These are phyloP conservation scores for Napeogenes sylphis DNA, from an alignment of 2,888 invertebrate genomes.

Conservation along the genomic window DNA sequence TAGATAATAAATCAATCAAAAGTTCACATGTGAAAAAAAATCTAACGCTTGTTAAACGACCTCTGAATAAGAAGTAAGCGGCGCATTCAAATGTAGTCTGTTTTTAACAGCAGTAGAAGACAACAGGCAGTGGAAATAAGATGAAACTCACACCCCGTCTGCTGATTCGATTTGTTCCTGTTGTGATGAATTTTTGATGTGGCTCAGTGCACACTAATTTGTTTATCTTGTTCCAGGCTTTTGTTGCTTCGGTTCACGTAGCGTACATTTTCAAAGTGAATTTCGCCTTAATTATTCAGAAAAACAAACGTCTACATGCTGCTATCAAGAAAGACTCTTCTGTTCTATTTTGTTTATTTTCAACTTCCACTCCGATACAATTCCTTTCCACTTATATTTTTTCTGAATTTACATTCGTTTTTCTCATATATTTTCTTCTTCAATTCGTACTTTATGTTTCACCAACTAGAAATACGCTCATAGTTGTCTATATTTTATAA, in stretches of 20 bases:
- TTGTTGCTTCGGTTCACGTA: conserved; percentile 53
- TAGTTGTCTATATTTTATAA: too few relatives aligned
- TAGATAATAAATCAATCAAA: too few relatives aligned
- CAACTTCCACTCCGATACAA: not conserved
- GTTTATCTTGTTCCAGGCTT: conserved; percentile 68
- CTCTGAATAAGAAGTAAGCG: conserved; percentile 30
- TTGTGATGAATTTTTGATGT: conserved; percentile 76
- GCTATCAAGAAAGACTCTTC: conserved; percentile 26
- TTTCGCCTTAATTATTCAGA: conserved; percentile 50
- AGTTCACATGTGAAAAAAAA: not conserved
- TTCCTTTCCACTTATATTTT: too few relatives aligned
- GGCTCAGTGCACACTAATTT: conserved; percentile 76
- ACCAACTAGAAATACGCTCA: too few relatives aligned
- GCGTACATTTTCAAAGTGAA: conserved; percentile 43
- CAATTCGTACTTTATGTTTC: too few relatives aligned
- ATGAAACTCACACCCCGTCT: conserved; percentile 55
- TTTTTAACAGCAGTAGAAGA: conserved; percentile 51
- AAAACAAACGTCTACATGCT: conserved; percentile 37
- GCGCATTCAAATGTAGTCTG: conserved; percentile 40
- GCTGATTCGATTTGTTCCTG: conserved; percentile 77
- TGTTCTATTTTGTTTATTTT: conserved; percentile 3
- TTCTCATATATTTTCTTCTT: too few relatives aligned
- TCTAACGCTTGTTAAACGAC: conserved; percentile 12
- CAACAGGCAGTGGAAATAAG: conserved; percentile 60
- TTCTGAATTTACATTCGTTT: not conserved